These are phyloP conservation scores for Lasius fuliginosus DNA, from an alignment of 2,888 invertebrate species.

Conservation along the genomic window DNA sequence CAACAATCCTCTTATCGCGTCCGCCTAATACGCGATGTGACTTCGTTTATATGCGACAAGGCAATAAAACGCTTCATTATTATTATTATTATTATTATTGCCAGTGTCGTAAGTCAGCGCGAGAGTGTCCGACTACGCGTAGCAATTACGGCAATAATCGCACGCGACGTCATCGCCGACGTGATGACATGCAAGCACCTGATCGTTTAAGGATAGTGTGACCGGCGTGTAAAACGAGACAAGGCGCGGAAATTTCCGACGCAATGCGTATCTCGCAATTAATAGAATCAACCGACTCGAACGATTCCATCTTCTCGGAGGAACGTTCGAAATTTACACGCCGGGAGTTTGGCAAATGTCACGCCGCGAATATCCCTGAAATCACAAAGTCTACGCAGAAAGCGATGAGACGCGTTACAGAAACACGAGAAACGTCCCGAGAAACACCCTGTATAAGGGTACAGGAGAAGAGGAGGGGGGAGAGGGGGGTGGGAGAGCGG, in stretches of 20 bases:
- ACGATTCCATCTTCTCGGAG: not conserved
- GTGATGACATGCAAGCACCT: conserved; percentile 66
- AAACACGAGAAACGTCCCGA: conserved; percentile 54
- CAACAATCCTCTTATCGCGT: conserved; percentile 50
- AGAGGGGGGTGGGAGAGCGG: conserved; percentile 72
- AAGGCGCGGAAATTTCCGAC: conserved; percentile 64
- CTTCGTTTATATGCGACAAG: conserved; percentile 51
- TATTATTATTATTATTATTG: conserved; percentile 59
- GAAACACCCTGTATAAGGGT: conserved; percentile 79
- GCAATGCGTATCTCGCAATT: conserved; percentile 55
- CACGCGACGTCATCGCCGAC: conserved; percentile 58
- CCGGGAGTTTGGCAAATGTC: not conserved
- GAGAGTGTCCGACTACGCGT: conserved; percentile 45
- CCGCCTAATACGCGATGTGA: conserved; percentile 18
- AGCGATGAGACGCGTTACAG: conserved; percentile 50
- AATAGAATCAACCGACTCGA: conserved; percentile 31
- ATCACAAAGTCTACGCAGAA: conserved; percentile 24
- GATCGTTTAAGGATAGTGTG: conserved; percentile 66
- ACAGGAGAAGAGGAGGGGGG: conserved; percentile 74
- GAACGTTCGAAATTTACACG: not conserved
- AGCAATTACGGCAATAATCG: conserved; percentile 69
- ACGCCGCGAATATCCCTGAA: not conserved
- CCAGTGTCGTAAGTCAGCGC: conserved; percentile 70
- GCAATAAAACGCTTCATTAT: conserved; percentile 70
- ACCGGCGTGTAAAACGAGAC: conserved; percentile 51